phyloP scores from a whole-genome alignment of 92 coral and sea anemone genomes.

The Palythoa grandiflora region DNA sequence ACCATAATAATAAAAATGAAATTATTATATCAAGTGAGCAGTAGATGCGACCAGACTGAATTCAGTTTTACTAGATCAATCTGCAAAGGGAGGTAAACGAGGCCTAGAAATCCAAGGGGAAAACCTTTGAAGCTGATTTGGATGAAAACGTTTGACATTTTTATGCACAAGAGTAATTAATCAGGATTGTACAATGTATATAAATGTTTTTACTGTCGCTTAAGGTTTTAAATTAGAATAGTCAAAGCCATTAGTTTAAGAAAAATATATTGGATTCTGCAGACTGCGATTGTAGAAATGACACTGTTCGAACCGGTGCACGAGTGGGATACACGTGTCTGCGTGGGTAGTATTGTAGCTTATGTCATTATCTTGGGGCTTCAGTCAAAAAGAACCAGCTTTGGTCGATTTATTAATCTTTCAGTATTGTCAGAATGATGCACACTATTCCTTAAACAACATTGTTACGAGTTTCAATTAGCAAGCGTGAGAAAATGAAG shows the following conservation, averaged over 20 bases:
- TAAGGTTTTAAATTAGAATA: neutral
- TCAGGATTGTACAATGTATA: neutral
- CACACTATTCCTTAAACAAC: slow-evolving; percentile 73
- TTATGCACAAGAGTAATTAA: neutral
- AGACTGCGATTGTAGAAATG: neutral
- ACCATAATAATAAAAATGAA: neutral
- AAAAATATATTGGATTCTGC: neutral
- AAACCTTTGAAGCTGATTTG: neutral
- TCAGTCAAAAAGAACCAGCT: slow-evolving; percentile 89
- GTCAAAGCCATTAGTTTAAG: neutral
- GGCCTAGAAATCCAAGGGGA: no score
- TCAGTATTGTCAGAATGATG: slow-evolving; percentile 76
- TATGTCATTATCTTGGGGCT: slow-evolving; percentile 70
- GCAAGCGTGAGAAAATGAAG: slow-evolving; percentile 67
- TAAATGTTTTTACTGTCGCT: neutral
- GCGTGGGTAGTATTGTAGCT: slow-evolving; percentile 70
- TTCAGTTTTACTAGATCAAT: no score
- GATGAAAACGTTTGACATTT: neutral
- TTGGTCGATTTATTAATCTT: slow-evolving; percentile 79
- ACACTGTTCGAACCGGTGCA: slow-evolving; percentile 6
- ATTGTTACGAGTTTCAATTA: slow-evolving; percentile 74
- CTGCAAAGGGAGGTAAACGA: neutral
- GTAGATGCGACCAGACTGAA: neutral
- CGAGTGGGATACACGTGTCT: slow-evolving; percentile 51
- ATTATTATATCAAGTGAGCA: slow-evolving; percentile 10